Evolutionary conservation across 2,113 vertebrate genomes (phyloP), one percentile per base, ranked within the genome.

Genomic region (Aphelocoma coerulescens): DNA sequence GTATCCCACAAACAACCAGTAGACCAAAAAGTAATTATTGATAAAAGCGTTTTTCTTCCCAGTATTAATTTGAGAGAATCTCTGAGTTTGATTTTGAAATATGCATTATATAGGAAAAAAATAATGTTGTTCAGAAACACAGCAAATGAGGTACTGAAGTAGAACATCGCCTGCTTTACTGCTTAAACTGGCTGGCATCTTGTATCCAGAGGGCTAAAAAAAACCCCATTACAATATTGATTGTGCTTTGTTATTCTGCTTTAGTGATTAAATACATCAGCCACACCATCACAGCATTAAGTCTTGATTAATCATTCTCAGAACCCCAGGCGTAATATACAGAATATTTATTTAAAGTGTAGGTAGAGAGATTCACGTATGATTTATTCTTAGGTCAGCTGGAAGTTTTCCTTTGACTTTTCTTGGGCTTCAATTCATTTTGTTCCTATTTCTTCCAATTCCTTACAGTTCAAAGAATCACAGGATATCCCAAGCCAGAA

Each of bases 261-360:
- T 92, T 95, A 55, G 32, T 96, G 93, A 96, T 97, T 95, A 91
- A 95, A 96, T 74, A 88, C 71, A 78, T 75, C 95, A 95, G 26
- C 74, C 54, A 66, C 52, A 88, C 49, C 65, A 68, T 88, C 77
- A 80, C 57, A 78, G 51, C 65, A 81, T 86, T 96, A 91, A 93
- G 8, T 63, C 62, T 59, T 95, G 94, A 94, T 97, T 95, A 95
- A 96, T 96, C 83, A 92, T 89, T 85, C 94, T 89, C 75, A 88
- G 72, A 95, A 67, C 11, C 46, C 46, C 3, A 2, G 68, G 46
- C 49, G 20, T 81, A 94, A 86, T 57, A 88, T 16, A 55, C 27
- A 37, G 73, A 85, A 41, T 41, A 62, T 89, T 85, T 94, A 88
- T 96, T 93, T 83, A 68, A 94, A 83, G n/a, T 16, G 30, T 37